phyloP scores from a whole-genome alignment of 1,140 invertebrate genomes.

The Aphelenchoides fujianensis region DNA sequence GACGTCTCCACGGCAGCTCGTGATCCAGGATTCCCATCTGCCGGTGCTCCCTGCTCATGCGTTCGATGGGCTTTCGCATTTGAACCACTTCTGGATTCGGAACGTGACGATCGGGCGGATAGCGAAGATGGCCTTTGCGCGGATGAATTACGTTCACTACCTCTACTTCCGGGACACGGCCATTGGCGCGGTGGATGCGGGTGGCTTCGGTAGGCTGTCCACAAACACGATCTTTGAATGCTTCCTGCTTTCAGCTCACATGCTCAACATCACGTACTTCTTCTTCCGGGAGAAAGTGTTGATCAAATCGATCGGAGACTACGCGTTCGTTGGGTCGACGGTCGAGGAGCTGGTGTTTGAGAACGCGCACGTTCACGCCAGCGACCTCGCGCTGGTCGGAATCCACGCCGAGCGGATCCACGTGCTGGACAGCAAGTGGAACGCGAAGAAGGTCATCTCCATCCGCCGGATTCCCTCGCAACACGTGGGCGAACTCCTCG shows the following conservation, averaged over 20 bases:
- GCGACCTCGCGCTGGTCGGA: slow-evolving; percentile 23
- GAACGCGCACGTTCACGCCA: slow-evolving; percentile 35
- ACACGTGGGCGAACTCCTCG: slow-evolving; percentile 24
- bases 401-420: slow-evolving; percentile 30
- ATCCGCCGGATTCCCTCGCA: slow-evolving; percentile 23
- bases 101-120: slow-evolving; percentile 45
- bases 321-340: slow-evolving; percentile 28
- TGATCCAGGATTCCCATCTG: slow-evolving; percentile 34
- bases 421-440: slow-evolving; percentile 33
- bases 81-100: slow-evolving; percentile 45
- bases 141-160: slow-evolving; percentile 32
- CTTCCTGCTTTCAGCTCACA: slow-evolving; percentile 32
- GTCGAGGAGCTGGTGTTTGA: slow-evolving; percentile 38
- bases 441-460: slow-evolving; percentile 13
- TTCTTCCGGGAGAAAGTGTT: slow-evolving; percentile 38
- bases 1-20: slow-evolving; percentile 36
- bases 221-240: slow-evolving; percentile 14
- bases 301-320: slow-evolving; percentile 27
- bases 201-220: slow-evolving; percentile 33
- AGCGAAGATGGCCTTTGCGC: slow-evolving; percentile 32
- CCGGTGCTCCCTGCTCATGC: slow-evolving; percentile 17
- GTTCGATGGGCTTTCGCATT: slow-evolving; percentile 33
- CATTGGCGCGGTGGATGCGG: slow-evolving; percentile 32
- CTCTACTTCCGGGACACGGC: slow-evolving; percentile 32
- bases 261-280: slow-evolving; percentile 37